These are phyloP conservation scores for Silurus lanzhouensis DNA, from an alignment of 2,797 vertebrate species.

Conservation along the genomic window DNA sequence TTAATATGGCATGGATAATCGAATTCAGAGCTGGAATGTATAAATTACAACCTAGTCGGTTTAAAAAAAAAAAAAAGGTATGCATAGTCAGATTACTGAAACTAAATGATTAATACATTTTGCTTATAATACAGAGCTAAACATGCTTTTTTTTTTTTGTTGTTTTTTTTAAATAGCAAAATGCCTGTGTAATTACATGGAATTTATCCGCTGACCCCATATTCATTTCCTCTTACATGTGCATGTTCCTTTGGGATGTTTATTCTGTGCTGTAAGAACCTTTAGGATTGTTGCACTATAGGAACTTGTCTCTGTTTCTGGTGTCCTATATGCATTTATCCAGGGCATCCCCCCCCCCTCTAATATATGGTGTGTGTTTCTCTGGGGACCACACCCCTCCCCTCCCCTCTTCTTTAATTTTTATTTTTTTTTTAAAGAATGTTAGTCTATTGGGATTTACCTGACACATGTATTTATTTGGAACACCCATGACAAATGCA, in stretches of 20 bases:
- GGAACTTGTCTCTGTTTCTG: not conserved
- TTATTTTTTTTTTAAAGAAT: no score
- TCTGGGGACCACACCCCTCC: not conserved
- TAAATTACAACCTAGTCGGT: not conserved
- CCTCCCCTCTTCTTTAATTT: no score
- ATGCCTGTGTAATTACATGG: not conserved
- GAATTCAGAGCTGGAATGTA: constrained; percentile 1
- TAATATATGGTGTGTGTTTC: no score
- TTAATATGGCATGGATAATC: constrained; percentile 4
- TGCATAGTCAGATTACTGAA: no score
- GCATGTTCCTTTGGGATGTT: not conserved
- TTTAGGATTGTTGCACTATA: not conserved
- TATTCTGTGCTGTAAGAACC: not conserved
- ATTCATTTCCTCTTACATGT: not conserved
- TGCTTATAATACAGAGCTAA: not conserved
- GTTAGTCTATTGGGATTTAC: not conserved
- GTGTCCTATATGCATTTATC: not conserved
- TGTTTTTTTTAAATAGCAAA: not conserved
- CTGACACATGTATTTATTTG: not conserved
- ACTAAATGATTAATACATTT: not conserved
- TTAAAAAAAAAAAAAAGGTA: not conserved
- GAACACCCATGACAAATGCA: no score
- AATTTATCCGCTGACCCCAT: not conserved
- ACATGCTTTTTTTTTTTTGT: not conserved
- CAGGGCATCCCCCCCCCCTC: not conserved